Conservation (phyloP, 2,797 vertebrate species). For the Muscicapa striata region DNA sequence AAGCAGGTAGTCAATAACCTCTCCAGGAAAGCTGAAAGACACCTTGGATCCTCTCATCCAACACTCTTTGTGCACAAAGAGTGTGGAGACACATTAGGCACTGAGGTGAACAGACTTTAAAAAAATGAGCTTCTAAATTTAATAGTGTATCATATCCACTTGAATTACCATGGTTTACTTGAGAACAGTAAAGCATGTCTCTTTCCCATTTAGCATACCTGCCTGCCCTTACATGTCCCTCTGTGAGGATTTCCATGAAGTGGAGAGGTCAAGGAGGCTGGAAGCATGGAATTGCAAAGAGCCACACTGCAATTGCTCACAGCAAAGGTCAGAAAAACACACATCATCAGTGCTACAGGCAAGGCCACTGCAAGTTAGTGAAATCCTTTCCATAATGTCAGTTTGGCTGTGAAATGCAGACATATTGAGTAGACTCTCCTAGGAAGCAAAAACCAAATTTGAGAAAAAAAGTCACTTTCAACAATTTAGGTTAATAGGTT, state of each 20-base stretch:
- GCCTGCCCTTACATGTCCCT: background rate
- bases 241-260: background rate
- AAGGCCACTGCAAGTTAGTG: background rate
- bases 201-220: background rate
- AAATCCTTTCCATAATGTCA: background rate
- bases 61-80: background rate
- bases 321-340: background rate
- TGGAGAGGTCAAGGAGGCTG: background rate
- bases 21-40: background rate
- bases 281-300: background rate
- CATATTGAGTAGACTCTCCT: background rate
- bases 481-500: background rate
- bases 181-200: background rate
- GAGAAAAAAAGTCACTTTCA: background rate
- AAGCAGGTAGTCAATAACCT: background rate
- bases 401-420: background rate
- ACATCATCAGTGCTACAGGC: background rate
- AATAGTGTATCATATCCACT: background rate
- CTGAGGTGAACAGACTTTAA: background rate
- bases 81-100: background rate
- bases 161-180: background rate
- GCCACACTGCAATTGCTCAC: background rate
- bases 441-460: background rate
- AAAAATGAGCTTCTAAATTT: background rate
- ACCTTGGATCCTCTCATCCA: background rate